These are phyloP conservation scores for Coturnix japonica DNA, from an alignment of 2,113 vertebrate genomes.

Conservation along the genomic window DNA sequence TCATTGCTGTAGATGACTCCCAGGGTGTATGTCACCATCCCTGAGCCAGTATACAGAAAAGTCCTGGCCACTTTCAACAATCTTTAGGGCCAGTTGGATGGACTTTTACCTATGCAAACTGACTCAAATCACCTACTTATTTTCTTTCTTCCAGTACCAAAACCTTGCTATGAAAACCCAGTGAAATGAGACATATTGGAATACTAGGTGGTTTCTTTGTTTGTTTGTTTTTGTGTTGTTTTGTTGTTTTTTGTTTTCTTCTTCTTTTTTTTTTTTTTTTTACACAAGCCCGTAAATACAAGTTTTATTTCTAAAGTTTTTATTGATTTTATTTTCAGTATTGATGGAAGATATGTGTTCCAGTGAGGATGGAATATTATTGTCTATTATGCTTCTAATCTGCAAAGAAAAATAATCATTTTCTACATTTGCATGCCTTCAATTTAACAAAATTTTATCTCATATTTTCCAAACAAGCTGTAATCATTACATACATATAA, in stretches of 20 bases:
- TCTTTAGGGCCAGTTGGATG: neutral
- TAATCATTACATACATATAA: accelerated
- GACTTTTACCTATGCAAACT: neutral
- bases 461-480: neutral
- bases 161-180: neutral
- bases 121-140: neutral
- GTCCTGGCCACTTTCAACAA: neutral
- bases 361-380: neutral
- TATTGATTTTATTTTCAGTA: neutral
- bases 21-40: neutral
- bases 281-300: neutral
- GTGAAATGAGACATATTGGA: neutral
- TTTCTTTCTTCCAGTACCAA: neutral
- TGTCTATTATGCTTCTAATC: neutral
- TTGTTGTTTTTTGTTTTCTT: neutral
- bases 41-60: neutral
- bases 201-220: neutral
- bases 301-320: neutral
- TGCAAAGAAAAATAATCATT: neutral
- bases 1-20: neutral
- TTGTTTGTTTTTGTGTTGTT: neutral
- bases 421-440: neutral
- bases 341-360: neutral
- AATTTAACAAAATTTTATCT: neutral
- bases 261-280: neutral